Base-by-base conservation (phyloP, 2,888 invertebrate genomes). In the Drosophila rellima region DNA sequence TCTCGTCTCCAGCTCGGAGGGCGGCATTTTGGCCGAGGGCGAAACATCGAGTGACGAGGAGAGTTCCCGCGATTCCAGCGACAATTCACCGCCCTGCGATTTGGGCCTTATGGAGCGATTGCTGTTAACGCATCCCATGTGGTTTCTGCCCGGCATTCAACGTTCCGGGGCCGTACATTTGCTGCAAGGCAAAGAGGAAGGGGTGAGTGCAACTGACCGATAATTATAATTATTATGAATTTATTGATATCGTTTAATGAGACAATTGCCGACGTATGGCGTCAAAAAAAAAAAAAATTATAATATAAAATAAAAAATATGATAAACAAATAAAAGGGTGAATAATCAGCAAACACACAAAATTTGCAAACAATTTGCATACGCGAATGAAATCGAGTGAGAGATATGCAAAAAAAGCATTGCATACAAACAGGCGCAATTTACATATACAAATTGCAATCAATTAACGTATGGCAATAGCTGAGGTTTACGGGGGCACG, bases 121-220 rank as follows among this genome's bases (percentile, higher is more conserved):
- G 81, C 95, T 97, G 90, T 95, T 97, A 78, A 97, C 97, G 33
- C 98, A 98, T 93, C 97, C 98, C 44, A 97, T 99, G 88, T 99
- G 99, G 99, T 98, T 97, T 93, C 94, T 98, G 71, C 97, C 98
- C 0, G 97, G 97, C 39, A 97, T 98, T 56, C 98, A 98, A 91
- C 94, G 98, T 77, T 97, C 97, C 60, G 98, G 98, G 5, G 98
- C 98, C 26, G 97, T 98, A 82, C 98, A 98, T 93, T 94, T 98
- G 81, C 95, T 99, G 51, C 98, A 98, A 93, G 97, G 97, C 89
- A 97, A 97, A 92, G 97, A 97, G 91, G 96, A 97, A 92, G 98
- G 98, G 93, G 97, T 97, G 92, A 94, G 95, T 94, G 15, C 2
- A 26, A 35, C 31, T 48, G 61, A 0, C 17, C 50, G 56, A 75